Evolutionary conservation across 2,113 vertebrate genomes (phyloP), one percentile per base, ranked within the genome.

Genomic region (Otis tarda): DNA sequence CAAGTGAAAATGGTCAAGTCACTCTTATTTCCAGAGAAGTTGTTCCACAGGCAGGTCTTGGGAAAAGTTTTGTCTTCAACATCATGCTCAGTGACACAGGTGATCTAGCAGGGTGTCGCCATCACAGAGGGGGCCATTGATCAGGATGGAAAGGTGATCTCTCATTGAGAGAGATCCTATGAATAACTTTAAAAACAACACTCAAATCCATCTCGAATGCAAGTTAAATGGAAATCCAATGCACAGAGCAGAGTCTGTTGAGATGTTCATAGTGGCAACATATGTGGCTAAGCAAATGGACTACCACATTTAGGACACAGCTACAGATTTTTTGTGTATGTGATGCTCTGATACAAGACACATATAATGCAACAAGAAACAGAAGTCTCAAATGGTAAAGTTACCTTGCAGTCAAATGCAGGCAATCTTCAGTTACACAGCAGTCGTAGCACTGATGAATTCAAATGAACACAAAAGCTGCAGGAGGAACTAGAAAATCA

Each of bases 51-150:
- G 12, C 15, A 23, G 4, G 8, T 73, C 22, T n/a, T 53, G 20
- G 23, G 19, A 80, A 73, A 49, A 5, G 11, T 43, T 74, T 50
- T 61, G 4, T 53, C 24, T 67, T 91, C 21, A 20, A 12, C 23
- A 10, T 53, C 52, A 53, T n/a, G 5, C 12, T 67, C 45, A 45
- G 28, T 77, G 19, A 17, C 23, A 47, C 9, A 49, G 4, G 8
- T 30, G 17, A 65, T 25, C 12, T 39, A 41, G n/a, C 0, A 0
- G 19, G 12, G 23, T 3, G 3, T 55, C 31, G 31, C 22, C 1
- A 1, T 41, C 35, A 20, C 14, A 17, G 8, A 1, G 4, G 3
- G 2, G 6, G 5, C 24, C 25, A 5, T 41, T 65, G 30, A 24
- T 23, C 3, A 3, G 7, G 7, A 17, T 5, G 9, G 33, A 89